phyloP scores from a whole-genome alignment of 2,113 vertebrate species.

The Macrotis lagotis region DNA sequence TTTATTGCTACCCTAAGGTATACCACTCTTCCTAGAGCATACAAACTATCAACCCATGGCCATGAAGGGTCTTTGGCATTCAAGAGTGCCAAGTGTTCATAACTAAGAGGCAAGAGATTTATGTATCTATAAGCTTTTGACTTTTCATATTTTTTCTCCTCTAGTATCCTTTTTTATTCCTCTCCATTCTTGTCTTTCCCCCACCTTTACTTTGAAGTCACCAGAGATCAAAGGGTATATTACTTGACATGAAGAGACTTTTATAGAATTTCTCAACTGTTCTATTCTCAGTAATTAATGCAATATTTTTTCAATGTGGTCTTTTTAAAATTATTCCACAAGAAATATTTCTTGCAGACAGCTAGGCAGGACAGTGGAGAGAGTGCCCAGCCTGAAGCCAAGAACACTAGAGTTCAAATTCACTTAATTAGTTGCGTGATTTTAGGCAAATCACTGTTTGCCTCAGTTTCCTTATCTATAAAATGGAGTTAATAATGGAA shows the following conservation, averaged over 20 bases:
- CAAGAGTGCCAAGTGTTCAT: not conserved
- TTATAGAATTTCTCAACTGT: not conserved
- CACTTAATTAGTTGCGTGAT: too few species aligned
- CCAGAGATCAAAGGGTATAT: not conserved
- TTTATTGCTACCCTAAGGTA: too few species aligned
- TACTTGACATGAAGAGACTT: not conserved
- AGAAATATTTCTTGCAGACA: too few species aligned
- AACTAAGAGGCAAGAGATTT: not conserved
- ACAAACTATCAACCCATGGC: too few species aligned
- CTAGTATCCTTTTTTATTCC: not conserved
- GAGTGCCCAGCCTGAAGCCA: too few species aligned
- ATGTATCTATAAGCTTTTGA: not conserved
- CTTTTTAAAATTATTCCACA: not conserved
- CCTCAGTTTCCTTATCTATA: too few species aligned
- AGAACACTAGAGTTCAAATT: too few species aligned
- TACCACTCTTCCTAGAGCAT: too few species aligned
- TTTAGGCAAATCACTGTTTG: too few species aligned
- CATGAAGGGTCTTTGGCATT: too few species aligned
- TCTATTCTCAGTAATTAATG: not conserved
- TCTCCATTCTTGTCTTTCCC: not conserved
- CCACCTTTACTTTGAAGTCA: not conserved
- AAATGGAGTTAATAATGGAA: too few species aligned
- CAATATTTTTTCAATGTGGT: not conserved
- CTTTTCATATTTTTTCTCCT: not conserved
- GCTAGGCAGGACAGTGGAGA: too few species aligned